Evolutionary conservation across 2,888 invertebrate genomes (phyloP).

Genomic region (Lasioglossum oenotherae): DNA sequence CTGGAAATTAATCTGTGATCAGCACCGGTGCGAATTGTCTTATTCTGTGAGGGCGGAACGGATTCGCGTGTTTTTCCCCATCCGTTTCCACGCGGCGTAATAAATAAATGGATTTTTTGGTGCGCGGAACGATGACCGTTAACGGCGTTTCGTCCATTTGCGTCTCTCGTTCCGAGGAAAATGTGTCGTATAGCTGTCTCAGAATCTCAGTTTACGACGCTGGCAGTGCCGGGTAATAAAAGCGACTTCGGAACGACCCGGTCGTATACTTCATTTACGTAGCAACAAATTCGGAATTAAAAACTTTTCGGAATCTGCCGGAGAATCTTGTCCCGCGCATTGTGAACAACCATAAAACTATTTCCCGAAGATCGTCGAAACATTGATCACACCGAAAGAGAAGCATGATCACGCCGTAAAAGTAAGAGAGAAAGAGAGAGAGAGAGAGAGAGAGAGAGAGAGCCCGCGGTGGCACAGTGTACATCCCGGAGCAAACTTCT

Average conservation of each 20-base stretch:
- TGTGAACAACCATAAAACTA: constrained; percentile 19
- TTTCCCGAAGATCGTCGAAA: constrained; percentile 18
- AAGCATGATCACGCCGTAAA: constrained; percentile 19
- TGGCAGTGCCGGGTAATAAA: constrained; percentile 36
- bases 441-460: constrained; percentile 27
- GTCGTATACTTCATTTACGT: constrained; percentile 54
- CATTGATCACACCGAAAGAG: not conserved
- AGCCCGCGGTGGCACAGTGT: not conserved
- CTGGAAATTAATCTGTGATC: not conserved
- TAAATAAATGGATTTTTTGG: not conserved
- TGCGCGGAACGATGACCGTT: not conserved
- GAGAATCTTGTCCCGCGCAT: constrained; percentile 10
- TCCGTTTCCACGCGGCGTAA: not conserved
- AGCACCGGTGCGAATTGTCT: not conserved
- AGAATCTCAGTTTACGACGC: constrained; percentile 39
- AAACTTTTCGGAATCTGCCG: constrained; percentile 6
- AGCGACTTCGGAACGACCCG: constrained; percentile 37
- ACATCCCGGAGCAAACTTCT: constrained; percentile 26
- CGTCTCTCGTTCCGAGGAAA: not conserved
- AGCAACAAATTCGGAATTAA: constrained; percentile 53
- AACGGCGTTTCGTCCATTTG: constrained; percentile 8
- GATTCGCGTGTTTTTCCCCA: not conserved
- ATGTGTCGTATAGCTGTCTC: constrained; percentile 14
- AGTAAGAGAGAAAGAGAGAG: constrained; percentile 21
- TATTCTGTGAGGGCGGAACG: not conserved